These are phyloP conservation scores for Meandrina meandrites DNA, from an alignment of 92 coral and sea anemone species.

Conservation along the genomic window DNA sequence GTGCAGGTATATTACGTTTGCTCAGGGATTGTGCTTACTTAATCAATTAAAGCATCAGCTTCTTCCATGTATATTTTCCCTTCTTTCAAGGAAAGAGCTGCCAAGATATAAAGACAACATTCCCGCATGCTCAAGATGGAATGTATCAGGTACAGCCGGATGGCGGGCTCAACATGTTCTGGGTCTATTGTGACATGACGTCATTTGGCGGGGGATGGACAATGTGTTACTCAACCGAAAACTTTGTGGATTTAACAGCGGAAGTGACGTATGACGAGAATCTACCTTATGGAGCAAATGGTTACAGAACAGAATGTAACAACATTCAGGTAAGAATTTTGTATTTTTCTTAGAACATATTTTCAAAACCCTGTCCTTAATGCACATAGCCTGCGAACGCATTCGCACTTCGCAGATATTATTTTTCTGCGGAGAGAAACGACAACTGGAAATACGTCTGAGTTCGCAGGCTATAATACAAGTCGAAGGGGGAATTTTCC, in stretches of 20 bases:
- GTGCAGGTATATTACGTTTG: conserved; percentile 20
- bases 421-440: no score
- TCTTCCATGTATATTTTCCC: no score
- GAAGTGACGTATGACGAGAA: conserved; percentile 3
- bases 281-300: conserved; percentile 13
- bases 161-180: not conserved
- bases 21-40: no score
- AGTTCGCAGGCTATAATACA: no score
- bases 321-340: not conserved
- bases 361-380: no score
- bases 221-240: conserved; percentile 19
- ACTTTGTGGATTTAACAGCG: not conserved
- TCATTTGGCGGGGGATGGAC: conserved; percentile 21
- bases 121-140: conserved; percentile 27
- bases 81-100: conserved; percentile 17
- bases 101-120: conserved; percentile 9
- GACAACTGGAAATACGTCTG: no score
- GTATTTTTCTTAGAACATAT: not conserved
- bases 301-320: conserved; percentile 18
- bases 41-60: no score
- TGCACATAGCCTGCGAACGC: no score
- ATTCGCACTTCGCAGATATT: no score
- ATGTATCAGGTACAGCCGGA: conserved; percentile 20
- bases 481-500: no score
- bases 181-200: conserved; percentile 34